Evolutionary conservation across 2,797 vertebrate species (phyloP).

Genomic region (Acrossocheilus wenchowensis): DNA sequence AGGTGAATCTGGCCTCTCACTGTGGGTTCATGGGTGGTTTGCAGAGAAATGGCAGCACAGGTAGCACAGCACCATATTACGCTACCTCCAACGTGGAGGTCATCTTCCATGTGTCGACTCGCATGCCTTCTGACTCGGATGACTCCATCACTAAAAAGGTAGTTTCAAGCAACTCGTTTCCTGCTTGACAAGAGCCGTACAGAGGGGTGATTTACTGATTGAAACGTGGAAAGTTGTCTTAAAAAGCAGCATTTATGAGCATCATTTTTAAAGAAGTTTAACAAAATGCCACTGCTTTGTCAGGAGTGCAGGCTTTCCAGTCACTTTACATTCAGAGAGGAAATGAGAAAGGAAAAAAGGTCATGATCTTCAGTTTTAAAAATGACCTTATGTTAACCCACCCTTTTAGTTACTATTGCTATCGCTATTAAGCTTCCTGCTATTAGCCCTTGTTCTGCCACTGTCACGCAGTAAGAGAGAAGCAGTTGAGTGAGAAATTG

Average conservation of each 20-base stretch:
- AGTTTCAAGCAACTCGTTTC: slow-evolving; percentile 27
- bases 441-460: not conserved
- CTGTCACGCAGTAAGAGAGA: not conserved
- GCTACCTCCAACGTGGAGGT: slow-evolving; percentile 96
- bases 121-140: slow-evolving; percentile 94
- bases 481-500: not conserved
- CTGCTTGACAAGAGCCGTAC: not conserved
- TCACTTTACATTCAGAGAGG: not conserved
- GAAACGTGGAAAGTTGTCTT: not conserved
- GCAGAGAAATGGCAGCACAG: slow-evolving; percentile 97
- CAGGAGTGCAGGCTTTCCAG: not conserved
- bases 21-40: slow-evolving; percentile 99
- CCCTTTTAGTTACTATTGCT: not conserved
- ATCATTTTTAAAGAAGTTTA: not conserved
- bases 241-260: not conserved
- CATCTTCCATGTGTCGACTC: slow-evolving; percentile 98
- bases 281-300: not conserved
- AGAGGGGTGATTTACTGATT: not conserved
- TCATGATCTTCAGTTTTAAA: not conserved
- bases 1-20: slow-evolving; percentile 96
- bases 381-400: not conserved
- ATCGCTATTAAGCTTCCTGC: not conserved
- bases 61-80: slow-evolving; percentile 94
- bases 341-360: not conserved
- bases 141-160: slow-evolving; percentile 98